Percentiles rank a stretch among this genome's conserved stretches.
Conservation (phyloP, 2,888 invertebrate genomes). For the Xestia c-nigrum region DNA sequence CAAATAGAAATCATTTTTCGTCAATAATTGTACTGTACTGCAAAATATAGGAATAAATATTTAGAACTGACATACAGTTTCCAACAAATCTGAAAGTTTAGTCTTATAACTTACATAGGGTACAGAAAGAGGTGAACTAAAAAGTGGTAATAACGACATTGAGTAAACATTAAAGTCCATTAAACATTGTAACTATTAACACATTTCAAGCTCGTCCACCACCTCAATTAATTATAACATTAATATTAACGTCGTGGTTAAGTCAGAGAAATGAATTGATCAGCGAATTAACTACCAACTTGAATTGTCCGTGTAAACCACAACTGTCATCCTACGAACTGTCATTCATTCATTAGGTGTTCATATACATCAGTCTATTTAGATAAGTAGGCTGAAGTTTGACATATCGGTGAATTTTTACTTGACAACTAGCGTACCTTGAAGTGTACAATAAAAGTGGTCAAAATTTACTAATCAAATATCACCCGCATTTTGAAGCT, state of each 20-base stretch:
- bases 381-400: too few relatives aligned
- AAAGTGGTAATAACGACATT: neutral
- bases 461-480: neutral
- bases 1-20: neutral
- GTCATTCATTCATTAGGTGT: neutral
- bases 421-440: too few relatives aligned
- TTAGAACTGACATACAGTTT: neutral
- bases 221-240: conserved; percentile 34
- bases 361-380: too few relatives aligned
- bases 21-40: conserved; percentile 5
- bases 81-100: neutral
- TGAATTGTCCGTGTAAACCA: neutral
- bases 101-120: neutral
- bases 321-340: neutral
- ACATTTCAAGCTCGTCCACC: conserved; percentile 72
- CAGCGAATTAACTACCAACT: neutral
- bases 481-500: neutral
- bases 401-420: too few relatives aligned
- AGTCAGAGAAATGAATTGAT: neutral
- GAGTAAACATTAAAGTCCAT: conserved; percentile 25
- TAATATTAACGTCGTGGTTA: conserved; percentile 12
- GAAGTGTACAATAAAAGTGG: too few relatives aligned
- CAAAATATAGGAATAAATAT: neutral
- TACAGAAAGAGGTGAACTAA: neutral
- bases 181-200: conserved; percentile 58